Evolutionary conservation across 2,113 vertebrate genomes (phyloP), one percentile per base, ranked within the genome.

Genomic region (Chinchilla lanigera): DNA sequence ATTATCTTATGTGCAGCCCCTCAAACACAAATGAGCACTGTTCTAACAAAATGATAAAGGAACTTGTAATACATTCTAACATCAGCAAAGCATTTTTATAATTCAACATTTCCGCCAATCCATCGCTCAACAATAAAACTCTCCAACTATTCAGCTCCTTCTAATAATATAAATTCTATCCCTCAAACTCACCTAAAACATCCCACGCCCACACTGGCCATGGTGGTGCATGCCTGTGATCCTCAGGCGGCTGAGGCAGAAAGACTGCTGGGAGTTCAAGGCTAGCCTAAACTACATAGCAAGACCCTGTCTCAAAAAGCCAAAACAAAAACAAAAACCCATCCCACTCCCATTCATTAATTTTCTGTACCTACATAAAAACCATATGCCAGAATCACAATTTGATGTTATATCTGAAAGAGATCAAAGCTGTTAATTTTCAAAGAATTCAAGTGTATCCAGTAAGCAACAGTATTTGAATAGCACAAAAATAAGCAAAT

Each of bases 381-480:
- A 65, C 50, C 20, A 93, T 33, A 44, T 78, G 30, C 73, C 86
- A 95, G 44, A 94, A 95, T 91, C 82, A 81, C 28, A 95, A 86
- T 90, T 80, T 73, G 60, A 41, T 61, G 94, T 92, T 89, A 69
- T 41, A 90, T 90, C 60, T 93, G 35, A 67, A 96, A 90, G n/a
- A 77, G 71, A 95, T 65, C 63, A 56, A 78, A 19, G 9, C 44
- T 83, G 5, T 80, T 52, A 92, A 78, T 52, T 60, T 92, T 90
- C 78, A 95, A 81, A 96, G 44, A 96, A 73, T 78, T 96, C 65
- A 96, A 86, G 61, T 22, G 24, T 4, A 92, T 7, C 52, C 10
- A 52, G 41, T 20, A 92, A 24, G 22, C 33, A 86, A 56, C n/a
- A 95, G 50, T 85, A 89, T 54, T 86, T 86, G 20, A 95, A 86